These are phyloP conservation scores for Eolophus roseicapilla DNA, from an alignment of 2,113 vertebrate species.

Conservation along the genomic window DNA sequence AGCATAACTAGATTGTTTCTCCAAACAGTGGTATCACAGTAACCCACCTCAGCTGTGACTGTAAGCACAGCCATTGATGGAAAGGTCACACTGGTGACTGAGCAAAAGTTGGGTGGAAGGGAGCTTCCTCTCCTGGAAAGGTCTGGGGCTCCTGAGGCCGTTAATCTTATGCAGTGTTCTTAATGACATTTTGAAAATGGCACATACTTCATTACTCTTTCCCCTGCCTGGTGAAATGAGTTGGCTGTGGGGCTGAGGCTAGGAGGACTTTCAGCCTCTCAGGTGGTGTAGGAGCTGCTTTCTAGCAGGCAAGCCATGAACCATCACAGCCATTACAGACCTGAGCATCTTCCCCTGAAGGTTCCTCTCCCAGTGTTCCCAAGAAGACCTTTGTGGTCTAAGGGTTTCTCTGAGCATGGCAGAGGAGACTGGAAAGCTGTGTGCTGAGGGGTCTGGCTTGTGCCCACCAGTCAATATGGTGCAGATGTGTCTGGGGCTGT, in stretches of 20 bases:
- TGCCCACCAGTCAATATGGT: rapidly evolving
- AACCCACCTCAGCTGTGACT: neutral
- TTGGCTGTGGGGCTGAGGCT: neutral
- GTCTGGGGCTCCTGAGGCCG: neutral
- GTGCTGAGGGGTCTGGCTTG: rapidly evolving
- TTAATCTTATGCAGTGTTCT: neutral
- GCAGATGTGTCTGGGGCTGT: neutral
- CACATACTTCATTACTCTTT: neutral
- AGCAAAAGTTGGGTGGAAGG: neutral
- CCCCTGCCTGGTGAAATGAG: rapidly evolving
- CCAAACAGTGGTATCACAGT: neutral
- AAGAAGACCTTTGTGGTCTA: rapidly evolving
- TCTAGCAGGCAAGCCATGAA: neutral
- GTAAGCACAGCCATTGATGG: neutral
- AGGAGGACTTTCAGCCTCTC: neutral
- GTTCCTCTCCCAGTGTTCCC: neutral
- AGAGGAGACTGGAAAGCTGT: neutral
- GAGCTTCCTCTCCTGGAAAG: neutral
- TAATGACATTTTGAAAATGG: neutral
- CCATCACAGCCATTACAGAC: rapidly evolving
- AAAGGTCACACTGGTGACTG: neutral
- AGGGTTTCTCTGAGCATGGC: rapidly evolving
- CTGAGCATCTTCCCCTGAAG: neutral
- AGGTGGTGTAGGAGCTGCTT: neutral
- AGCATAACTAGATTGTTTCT: neutral